Percentiles rank a stretch among this genome's conserved stretches.
phyloP scores from a whole-genome alignment of 92 coral and sea anemone genomes.

The Phenganax stokvisi region DNA sequence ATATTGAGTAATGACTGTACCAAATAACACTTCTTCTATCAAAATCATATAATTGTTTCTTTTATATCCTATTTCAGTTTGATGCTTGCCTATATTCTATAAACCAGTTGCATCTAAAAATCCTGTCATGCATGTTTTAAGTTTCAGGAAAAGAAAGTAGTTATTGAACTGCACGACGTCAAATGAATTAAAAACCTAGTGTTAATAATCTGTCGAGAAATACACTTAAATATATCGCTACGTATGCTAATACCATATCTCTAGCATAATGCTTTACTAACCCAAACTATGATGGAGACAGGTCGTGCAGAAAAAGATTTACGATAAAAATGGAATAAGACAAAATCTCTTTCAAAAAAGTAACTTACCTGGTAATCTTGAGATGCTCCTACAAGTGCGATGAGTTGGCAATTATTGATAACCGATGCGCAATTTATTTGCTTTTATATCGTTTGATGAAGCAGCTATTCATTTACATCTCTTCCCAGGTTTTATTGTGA shows the following conservation, averaged over 20 bases:
- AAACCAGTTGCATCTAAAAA: too few relatives aligned
- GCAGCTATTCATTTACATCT: constrained; percentile 22
- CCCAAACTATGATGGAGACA: too few relatives aligned
- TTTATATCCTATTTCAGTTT: too few relatives aligned
- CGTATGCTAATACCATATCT: not conserved
- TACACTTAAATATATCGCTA: not conserved
- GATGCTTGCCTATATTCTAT: too few relatives aligned
- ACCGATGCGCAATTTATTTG: not conserved
- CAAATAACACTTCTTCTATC: too few relatives aligned
- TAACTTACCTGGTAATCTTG: not conserved
- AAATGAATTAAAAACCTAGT: not conserved
- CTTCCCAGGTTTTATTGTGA: constrained; percentile 20
- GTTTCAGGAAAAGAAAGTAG: too few relatives aligned
- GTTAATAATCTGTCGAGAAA: not conserved
- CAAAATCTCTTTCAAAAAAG: not conserved
- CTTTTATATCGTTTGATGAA: constrained; percentile 24
- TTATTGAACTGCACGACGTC: too few relatives aligned
- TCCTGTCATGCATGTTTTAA: too few relatives aligned
- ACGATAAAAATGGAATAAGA: not conserved
- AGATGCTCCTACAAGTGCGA: constrained; percentile 17
- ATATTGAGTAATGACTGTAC: too few relatives aligned
- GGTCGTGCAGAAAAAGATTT: too few relatives aligned
- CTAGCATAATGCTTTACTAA: not conserved
- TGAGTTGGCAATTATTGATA: constrained; percentile 1
- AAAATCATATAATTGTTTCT: too few relatives aligned